Base-by-base conservation (phyloP, 2,888 invertebrate species). In the Cantharis flavilabris region DNA sequence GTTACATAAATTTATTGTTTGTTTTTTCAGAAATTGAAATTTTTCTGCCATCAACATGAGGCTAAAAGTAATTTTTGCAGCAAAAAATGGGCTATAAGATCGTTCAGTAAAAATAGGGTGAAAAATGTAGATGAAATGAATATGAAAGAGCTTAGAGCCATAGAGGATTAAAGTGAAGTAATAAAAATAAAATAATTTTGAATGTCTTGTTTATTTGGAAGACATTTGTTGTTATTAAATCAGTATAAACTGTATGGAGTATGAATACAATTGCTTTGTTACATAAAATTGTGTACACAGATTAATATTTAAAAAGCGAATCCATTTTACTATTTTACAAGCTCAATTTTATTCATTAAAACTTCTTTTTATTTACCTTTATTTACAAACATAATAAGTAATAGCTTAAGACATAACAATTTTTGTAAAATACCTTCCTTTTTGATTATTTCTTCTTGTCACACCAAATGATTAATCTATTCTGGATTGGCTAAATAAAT, bases 161-260 rank as follows among this genome's bases (percentile, higher is more conserved):
- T 49, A 49, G 49, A 49, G 49, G 49, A 49, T 49, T 49, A 49
- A 49, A 49, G n/a, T 49, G 49, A 49, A n/a, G 14, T 69, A 69
- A 26, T 26, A 20, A 69, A 69, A 69, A 26, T 71, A 75, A 62
- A 75, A 20, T 65, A 10, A 23, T 69, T 77, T 86, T 85, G 84
- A 86, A 87, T 87, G 87, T 86, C 87, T 87, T 84, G 85, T 88
- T 87, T 88, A 88, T 88, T 88, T 87, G 88, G 88, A 88, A 88
- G 88, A 88, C 88, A 88, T 86, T 86, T 86, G 85, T 86, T 87
- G 85, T 87, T 87, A 87, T 86, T 87, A 87, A 87, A 88, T 86
- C 86, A 86, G 87, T 88, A 88, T 87, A 88, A 88, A 88, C 87
- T 84, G 86, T 86, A 87, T 85, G 16, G 86, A 86, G 86, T 87